phyloP scores from a whole-genome alignment of 2,888 invertebrate species.

The Chaetogeoica ovagalla region DNA sequence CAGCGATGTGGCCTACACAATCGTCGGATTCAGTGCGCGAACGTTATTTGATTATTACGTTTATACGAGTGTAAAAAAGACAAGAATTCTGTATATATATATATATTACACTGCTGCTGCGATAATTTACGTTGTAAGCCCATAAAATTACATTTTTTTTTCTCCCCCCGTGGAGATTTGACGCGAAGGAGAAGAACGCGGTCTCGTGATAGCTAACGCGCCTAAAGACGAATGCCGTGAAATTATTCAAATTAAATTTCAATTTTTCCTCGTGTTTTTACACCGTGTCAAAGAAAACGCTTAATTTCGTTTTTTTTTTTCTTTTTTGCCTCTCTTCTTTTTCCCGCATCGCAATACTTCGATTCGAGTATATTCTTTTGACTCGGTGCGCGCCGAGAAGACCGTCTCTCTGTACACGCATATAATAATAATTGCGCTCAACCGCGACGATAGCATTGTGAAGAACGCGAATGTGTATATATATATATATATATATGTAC shows the following conservation, averaged over 20 bases:
- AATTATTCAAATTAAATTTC: slow-evolving; percentile 42
- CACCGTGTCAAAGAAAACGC: slow-evolving; percentile 27
- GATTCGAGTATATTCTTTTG: slow-evolving; percentile 44
- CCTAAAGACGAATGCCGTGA: background rate
- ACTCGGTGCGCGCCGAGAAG: background rate
- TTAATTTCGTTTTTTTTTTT: slow-evolving; percentile 16
- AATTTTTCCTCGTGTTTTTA: slow-evolving; percentile 15
- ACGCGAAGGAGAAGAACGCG: too few species aligned
- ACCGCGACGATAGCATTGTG: slow-evolving; percentile 31
- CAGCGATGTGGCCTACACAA: too few species aligned
- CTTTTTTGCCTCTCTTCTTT: background rate
- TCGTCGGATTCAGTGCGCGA: too few species aligned
- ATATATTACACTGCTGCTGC: too few species aligned
- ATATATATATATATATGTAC: background rate
- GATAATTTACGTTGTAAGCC: too few species aligned
- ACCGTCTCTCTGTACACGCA: background rate
- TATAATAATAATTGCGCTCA: slow-evolving; percentile 12
- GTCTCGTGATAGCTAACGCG: background rate
- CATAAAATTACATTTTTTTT: too few species aligned
- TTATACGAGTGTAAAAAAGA: too few species aligned
- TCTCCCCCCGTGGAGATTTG: too few species aligned
- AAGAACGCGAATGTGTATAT: background rate
- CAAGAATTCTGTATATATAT: too few species aligned
- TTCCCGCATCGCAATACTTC: background rate
- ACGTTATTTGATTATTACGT: too few species aligned